Conservation (phyloP, 2,888 invertebrate species). For the Drosophila subquinaria region DNA sequence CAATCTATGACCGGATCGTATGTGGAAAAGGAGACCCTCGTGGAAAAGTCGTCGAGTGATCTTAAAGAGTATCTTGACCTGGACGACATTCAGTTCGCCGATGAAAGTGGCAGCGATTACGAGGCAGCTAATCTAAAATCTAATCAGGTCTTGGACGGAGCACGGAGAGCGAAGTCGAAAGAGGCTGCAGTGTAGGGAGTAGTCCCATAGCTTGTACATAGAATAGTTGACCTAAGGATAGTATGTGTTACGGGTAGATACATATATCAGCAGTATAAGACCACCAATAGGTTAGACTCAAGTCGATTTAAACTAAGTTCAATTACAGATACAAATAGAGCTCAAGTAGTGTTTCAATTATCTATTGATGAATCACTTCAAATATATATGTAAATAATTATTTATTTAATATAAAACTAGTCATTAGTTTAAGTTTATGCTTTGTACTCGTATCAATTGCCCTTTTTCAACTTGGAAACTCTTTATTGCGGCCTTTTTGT, state of each 20-base stretch:
- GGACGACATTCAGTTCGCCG: constrained; percentile 90
- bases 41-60: constrained; percentile 89
- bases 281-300: constrained; percentile 61
- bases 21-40: constrained; percentile 89
- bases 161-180: constrained; percentile 38
- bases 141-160: constrained; percentile 21
- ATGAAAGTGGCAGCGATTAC: constrained; percentile 86
- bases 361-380: constrained; percentile 6
- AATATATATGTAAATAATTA: constrained; percentile 23
- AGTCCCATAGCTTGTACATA: constrained; percentile 43
- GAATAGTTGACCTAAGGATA: constrained; percentile 40
- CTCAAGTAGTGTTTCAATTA: constrained; percentile 32
- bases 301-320: constrained; percentile 16
- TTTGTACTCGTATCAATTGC: constrained; percentile 29
- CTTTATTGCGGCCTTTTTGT: constrained; percentile 70
- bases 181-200: constrained; percentile 62
- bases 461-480: constrained; percentile 46
- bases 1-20: constrained; percentile 82
- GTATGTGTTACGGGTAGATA: constrained; percentile 65
- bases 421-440: constrained; percentile 29
- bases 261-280: constrained; percentile 63
- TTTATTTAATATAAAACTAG: constrained; percentile 26
- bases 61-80: constrained; percentile 87
- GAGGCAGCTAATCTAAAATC: constrained; percentile 64
- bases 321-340: constrained; percentile 33